Conservation (phyloP, 2,113 vertebrate species). For the Semicossyphus pulcher region DNA sequence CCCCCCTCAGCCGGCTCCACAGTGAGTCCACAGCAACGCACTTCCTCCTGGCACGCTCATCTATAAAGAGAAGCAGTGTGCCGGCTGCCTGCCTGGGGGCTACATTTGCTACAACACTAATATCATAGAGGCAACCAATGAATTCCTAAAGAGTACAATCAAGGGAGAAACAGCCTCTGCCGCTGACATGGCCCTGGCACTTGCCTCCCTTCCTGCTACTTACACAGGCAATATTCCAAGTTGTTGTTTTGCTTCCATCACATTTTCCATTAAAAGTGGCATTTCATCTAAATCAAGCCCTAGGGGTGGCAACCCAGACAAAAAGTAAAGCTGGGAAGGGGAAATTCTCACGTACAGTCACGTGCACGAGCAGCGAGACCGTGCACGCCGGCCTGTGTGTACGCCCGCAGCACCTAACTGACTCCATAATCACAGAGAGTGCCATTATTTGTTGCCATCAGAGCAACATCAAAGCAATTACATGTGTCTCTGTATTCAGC, state of each 20-base stretch:
- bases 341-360: constrained; percentile 64
- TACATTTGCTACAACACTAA: constrained; percentile 77
- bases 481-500: constrained; percentile 81
- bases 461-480: constrained; percentile 84
- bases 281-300: constrained; percentile 90
- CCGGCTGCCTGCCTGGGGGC: constrained; percentile 61
- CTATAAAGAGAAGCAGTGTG: constrained; percentile 59
- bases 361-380: neutral
- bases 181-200: constrained; percentile 56
- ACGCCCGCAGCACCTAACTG: constrained; percentile 49
- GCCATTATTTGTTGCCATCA: constrained; percentile 82
- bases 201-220: constrained; percentile 67
- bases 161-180: constrained; percentile 73
- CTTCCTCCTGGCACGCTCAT: constrained; percentile 62
- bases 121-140: constrained; percentile 77
- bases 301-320: constrained; percentile 78
- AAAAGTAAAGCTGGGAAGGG: constrained; percentile 66
- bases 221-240: constrained; percentile 75
- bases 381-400: constrained; percentile 29
- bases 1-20: constrained; percentile 51
- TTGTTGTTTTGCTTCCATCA: constrained; percentile 85
- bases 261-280: constrained; percentile 90
- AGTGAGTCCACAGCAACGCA: constrained; percentile 37
- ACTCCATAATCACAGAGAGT: constrained; percentile 81
- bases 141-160: constrained; percentile 77